Evolutionary conservation across 2,888 invertebrate genomes (phyloP), one percentile per base, ranked within the genome.

Genomic region (Volucella inflata): DNA sequence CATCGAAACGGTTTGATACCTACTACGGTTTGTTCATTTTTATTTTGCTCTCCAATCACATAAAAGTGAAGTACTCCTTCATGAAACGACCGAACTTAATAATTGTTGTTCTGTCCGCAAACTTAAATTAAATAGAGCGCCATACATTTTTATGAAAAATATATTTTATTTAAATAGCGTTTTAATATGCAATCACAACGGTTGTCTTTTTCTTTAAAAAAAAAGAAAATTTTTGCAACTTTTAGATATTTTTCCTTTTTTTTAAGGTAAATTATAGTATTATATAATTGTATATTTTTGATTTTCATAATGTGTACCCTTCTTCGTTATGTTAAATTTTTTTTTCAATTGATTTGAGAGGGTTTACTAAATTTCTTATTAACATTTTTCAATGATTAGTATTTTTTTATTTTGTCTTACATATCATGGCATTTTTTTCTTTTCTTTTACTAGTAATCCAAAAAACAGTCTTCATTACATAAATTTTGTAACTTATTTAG

Each of bases 161-260:
- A 70, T 40, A 46, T 53, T 79, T 67, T 72, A 67, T 60, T 72
- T 48, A 78, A 71, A 51, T 16, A 50, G 65, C 14, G 10, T 71
- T 70, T 70, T 51, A 36, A 62, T 46, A 57, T 68, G 57, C 68
- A 78, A 83, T 83, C 78, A 83, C 83, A 83, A 74, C 48, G 46
- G 50, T 51, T 68, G 38, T 50, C 44, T 76, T 71, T 68, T 44
- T 55, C 38, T 76, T 71, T 57, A 44, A 55, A 76, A 75, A 81
- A 57, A 62, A 62, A 6, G 11, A 60, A 60, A 30, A 30, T 4
- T 30, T 30, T 30, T 30, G 6, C 30, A 30, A 30, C 30, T 6
- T 6, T 67, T 14, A 16, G 16, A 53, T 16, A 55, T 12, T 17
- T 68, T 55, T 70, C 30, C 14, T 44, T 12, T 14, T 17, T 59